Percentiles rank a stretch among this genome's conserved stretches.
These are phyloP conservation scores for Thripadectes ignobilis DNA, from an alignment of 2,797 vertebrate genomes.

Conservation along the genomic window DNA sequence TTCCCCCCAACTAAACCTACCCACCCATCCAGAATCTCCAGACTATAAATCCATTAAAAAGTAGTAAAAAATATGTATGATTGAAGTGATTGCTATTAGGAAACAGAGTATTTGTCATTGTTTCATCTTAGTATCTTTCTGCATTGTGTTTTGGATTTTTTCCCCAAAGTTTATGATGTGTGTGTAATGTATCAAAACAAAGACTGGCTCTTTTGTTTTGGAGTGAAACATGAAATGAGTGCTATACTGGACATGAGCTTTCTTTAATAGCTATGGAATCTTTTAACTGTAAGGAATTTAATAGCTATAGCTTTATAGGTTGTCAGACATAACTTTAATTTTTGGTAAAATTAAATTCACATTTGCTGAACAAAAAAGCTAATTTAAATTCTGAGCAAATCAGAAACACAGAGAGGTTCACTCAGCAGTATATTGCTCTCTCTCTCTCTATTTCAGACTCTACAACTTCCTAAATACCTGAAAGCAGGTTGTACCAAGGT, in stretches of 20 bases:
- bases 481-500: neutral
- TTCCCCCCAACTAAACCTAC: neutral
- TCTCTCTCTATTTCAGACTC: neutral
- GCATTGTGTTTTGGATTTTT: neutral
- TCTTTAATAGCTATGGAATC: neutral
- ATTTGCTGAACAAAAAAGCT: neutral
- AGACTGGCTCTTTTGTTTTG: neutral
- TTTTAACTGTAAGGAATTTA: neutral
- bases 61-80: neutral
- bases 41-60: neutral
- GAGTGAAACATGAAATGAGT: neutral
- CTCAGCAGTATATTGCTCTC: neutral
- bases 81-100: neutral
- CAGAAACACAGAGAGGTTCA: neutral
- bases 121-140: neutral
- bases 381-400: neutral
- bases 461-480: neutral
- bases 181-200: neutral
- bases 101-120: neutral
- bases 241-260: neutral
- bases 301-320: neutral
- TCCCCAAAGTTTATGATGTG: rapidly evolving
- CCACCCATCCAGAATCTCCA: rapidly evolving
- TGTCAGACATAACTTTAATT: neutral
- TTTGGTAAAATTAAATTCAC: neutral